A percentile compares a stretch with the other conserved stretches of the same genome.
phyloP scores from a whole-genome alignment of 2,113 vertebrate genomes.

The Fulmarus glacialis region DNA sequence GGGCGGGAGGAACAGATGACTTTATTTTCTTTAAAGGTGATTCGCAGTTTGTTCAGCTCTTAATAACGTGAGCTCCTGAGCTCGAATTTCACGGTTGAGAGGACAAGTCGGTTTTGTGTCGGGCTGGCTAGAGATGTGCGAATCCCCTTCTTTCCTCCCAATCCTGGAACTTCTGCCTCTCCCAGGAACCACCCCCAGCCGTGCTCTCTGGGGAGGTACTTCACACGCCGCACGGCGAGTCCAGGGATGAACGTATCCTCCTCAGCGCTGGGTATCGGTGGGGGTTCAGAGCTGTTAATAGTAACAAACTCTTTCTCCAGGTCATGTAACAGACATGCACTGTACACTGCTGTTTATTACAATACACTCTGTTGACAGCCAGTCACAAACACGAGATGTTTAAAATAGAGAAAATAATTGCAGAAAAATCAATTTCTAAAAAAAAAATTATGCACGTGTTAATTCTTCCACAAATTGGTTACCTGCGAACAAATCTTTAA shows the following conservation, averaged over 20 bases:
- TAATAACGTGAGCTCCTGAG: not conserved
- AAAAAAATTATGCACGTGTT: not conserved
- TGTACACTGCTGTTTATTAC: not conserved
- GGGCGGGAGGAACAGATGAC: not conserved
- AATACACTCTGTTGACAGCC: not conserved
- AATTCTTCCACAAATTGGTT: not conserved
- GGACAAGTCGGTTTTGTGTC: not conserved
- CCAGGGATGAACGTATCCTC: not conserved
- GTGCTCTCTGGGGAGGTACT: not conserved
- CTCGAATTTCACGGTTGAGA: not conserved
- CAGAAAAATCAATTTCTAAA: conserved; percentile 5
- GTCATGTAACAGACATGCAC: not conserved
- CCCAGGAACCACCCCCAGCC: not conserved
- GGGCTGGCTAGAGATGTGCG: not conserved
- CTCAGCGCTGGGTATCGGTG: not conserved
- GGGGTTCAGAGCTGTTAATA: not conserved
- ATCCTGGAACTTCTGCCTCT: not conserved
- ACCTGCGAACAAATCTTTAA: not conserved
- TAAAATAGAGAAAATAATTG: conserved; percentile 2
- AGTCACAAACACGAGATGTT: not conserved
- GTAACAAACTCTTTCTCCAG: not conserved
- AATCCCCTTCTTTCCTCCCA: not conserved
- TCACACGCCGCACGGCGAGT: not conserved
- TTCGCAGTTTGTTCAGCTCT: not conserved
- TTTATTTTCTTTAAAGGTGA: conserved; percentile 3